Evolutionary conservation across 2,888 invertebrate species (phyloP).

Genomic region (Thymelicus lineola): DNA sequence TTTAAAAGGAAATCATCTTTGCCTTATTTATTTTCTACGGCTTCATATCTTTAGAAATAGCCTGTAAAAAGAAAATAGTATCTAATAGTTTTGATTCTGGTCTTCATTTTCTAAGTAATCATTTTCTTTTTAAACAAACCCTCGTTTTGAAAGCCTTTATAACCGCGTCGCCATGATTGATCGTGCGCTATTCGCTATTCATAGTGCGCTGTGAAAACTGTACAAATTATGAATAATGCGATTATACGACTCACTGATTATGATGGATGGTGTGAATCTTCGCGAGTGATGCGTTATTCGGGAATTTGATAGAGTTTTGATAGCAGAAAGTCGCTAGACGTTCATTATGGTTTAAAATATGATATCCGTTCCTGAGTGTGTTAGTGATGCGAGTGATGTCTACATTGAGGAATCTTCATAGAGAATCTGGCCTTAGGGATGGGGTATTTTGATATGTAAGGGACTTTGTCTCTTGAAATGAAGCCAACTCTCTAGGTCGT

Average conservation of each 20-base stretch:
- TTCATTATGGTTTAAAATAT: background rate
- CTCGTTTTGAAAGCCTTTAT: constrained; percentile 2
- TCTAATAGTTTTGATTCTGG: background rate
- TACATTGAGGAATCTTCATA: no score
- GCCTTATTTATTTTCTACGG: background rate
- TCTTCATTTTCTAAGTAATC: constrained; percentile 2
- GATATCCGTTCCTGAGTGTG: background rate
- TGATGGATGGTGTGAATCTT: constrained; percentile 61
- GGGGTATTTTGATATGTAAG: no score
- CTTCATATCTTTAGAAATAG: background rate
- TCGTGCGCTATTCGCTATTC: constrained; percentile 57
- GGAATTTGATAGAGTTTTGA: constrained; percentile 27
- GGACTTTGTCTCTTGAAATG: no score
- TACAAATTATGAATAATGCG: constrained; percentile 72
- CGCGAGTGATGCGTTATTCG: constrained; percentile 29
- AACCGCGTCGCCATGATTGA: constrained; percentile 55
- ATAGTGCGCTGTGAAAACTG: constrained; percentile 46
- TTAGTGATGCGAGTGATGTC: background rate
- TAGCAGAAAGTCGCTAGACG: constrained; percentile 46
- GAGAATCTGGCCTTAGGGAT: no score
- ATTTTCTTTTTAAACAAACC: constrained; percentile 7
- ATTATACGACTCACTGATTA: constrained; percentile 52
- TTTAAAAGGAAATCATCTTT: background rate
- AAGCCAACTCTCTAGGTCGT: no score
- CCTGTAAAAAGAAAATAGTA: background rate